A percentile compares a stretch with the other conserved stretches of the same genome.
Conservation (phyloP, 2,797 vertebrate genomes). For the Phoeniculus purpureus region DNA sequence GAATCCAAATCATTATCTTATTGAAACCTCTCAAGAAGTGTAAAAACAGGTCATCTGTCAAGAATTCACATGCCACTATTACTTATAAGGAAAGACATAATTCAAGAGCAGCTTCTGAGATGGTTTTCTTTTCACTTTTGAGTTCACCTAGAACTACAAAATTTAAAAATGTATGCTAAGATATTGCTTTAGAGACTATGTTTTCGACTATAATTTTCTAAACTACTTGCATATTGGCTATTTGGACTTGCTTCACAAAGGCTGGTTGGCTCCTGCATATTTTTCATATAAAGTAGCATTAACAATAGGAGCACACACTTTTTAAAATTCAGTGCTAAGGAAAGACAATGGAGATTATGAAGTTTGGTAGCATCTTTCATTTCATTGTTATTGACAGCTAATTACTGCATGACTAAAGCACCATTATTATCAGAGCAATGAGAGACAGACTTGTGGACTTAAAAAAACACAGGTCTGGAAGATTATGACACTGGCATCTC, state of each 20-base stretch:
- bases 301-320: neutral
- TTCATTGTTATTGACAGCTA: neutral
- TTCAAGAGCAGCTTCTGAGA: neutral
- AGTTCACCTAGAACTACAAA: neutral
- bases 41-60: neutral
- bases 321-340: neutral
- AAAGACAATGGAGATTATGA: neutral
- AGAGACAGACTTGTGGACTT: neutral
- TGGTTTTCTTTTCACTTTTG: neutral
- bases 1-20: neutral
- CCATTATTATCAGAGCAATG: neutral
- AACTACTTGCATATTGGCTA: neutral
- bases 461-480: neutral
- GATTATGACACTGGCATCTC: neutral
- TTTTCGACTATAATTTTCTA: neutral
- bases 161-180: neutral
- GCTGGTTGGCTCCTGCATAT: accelerated
- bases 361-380: neutral
- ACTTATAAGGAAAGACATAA: neutral
- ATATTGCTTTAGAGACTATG: neutral
- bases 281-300: neutral
- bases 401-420: neutral
- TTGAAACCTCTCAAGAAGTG: neutral
- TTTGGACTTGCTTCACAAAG: neutral
- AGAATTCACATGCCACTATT: neutral